phyloP scores from a whole-genome alignment of 2,113 vertebrate species.

The Anthoscopus minutus region DNA sequence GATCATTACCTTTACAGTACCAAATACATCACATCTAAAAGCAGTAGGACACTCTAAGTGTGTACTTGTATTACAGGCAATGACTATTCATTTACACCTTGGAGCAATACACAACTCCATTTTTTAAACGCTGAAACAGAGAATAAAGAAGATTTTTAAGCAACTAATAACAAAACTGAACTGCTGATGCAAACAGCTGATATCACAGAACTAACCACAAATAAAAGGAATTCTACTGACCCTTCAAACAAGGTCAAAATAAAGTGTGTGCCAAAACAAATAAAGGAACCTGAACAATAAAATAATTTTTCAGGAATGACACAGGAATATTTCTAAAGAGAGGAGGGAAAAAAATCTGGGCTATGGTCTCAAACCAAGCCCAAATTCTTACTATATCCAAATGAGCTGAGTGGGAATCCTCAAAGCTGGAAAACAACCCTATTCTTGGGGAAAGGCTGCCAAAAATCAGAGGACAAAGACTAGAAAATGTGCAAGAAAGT shows the following conservation, averaged over 20 bases:
- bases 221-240: neutral
- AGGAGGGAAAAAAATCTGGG: neutral
- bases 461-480: neutral
- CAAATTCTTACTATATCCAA: neutral
- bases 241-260: constrained; percentile 2
- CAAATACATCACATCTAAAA: constrained; percentile 82
- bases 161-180: constrained; percentile 8
- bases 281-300: neutral
- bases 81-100: constrained; percentile 74
- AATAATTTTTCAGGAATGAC: neutral
- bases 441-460: neutral
- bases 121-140: constrained; percentile 43
- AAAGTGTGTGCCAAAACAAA: neutral
- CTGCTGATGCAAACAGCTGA: constrained; percentile 12
- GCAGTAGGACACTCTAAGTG: constrained; percentile 72
- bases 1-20: constrained; percentile 87
- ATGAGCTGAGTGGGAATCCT: neutral
- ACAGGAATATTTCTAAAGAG: neutral
- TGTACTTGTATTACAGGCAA: constrained; percentile 70
- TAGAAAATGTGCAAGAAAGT: neutral
- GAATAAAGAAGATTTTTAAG: constrained; percentile 48
- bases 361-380: neutral
- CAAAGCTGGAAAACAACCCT: neutral
- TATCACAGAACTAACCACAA: neutral
- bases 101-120: constrained; percentile 46